These are phyloP conservation scores for Shargacucullia verbasci DNA, from an alignment of 2,888 invertebrate genomes.

Conservation along the genomic window DNA sequence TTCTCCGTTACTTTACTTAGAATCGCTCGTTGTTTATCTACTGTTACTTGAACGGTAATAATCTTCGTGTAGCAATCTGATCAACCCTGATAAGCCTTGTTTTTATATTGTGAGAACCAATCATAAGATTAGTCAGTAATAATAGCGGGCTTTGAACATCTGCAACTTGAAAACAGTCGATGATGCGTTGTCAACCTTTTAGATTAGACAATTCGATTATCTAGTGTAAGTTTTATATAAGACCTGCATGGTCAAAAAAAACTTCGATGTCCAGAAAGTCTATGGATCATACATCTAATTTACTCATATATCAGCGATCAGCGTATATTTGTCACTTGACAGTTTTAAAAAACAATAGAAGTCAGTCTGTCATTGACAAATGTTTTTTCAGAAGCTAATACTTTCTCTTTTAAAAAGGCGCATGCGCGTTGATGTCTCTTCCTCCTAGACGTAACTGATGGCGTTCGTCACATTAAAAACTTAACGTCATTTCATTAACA, in stretches of 20 bases:
- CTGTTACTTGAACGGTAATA: constrained; percentile 31
- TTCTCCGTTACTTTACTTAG: constrained; percentile 48
- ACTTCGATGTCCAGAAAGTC: too few species aligned
- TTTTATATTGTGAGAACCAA: too few species aligned
- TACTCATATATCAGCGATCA: too few species aligned
- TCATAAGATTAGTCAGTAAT: too few species aligned
- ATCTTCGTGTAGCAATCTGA: constrained; percentile 1
- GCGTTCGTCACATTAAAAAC: constrained; percentile 12
- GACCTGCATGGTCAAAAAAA: too few species aligned
- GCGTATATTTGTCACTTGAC: neutral
- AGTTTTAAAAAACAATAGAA: constrained; percentile 15
- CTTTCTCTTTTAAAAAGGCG: constrained; percentile 53
- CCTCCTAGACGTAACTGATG: constrained; percentile 38
- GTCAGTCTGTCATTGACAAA: constrained; percentile 12
- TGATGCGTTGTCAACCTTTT: too few species aligned
- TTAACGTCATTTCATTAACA: constrained; percentile 12
- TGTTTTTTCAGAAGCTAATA: constrained; percentile 13
- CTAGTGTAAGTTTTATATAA: too few species aligned
- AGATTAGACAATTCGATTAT: too few species aligned
- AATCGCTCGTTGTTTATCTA: constrained; percentile 35
- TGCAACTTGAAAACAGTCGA: too few species aligned
- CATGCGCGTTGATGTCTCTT: constrained; percentile 65
- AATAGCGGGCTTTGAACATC: too few species aligned
- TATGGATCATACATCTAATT: too few species aligned
- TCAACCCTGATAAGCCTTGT: neutral